These are phyloP conservation scores for Macrocentrus cingulum DNA, from an alignment of 1,140 invertebrate species.

Conservation along the genomic window DNA sequence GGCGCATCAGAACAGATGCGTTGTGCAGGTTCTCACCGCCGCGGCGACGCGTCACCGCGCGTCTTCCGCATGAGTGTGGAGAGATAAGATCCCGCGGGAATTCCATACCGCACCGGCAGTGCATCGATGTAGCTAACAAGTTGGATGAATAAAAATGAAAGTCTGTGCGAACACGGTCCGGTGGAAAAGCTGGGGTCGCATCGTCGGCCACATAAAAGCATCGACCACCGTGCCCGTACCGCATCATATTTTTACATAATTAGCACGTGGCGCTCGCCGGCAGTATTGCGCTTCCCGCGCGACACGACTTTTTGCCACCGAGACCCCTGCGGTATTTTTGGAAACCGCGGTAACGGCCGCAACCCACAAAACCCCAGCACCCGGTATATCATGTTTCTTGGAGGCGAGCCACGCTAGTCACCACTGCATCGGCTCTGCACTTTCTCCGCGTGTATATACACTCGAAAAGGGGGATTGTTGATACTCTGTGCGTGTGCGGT, in stretches of 20 bases:
- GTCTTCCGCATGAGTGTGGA: no score
- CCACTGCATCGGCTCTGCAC: conserved; percentile 15
- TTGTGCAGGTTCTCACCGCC: no score
- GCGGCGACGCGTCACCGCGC: no score
- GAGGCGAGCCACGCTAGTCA: conserved; percentile 46
- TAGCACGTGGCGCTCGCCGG: conserved; percentile 53
- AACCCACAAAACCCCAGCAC: conserved; percentile 31
- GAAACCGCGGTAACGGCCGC: conserved; percentile 46
- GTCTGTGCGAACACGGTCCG: conserved; percentile 13
- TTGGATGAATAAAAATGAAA: conserved; percentile 17
- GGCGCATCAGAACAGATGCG: conserved; percentile 45
- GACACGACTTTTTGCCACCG: conserved; percentile 58
- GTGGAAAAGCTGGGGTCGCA: conserved; percentile 20
- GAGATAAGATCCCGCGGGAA: no score
- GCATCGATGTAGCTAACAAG: no score
- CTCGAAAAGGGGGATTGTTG: no score
- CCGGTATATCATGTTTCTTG: conserved; percentile 58
- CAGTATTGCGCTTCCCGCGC: conserved; percentile 47
- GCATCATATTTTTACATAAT: conserved; percentile 60
- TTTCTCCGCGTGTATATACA: conserved; percentile 7
- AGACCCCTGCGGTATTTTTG: conserved; percentile 55
- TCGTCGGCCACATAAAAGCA: conserved; percentile 40
- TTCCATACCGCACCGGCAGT: no score
- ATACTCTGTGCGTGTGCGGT: no score
- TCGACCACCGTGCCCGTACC: conserved; percentile 44